phyloP scores from a whole-genome alignment of 2,113 vertebrate genomes.

The Heterochromis multidens region DNA sequence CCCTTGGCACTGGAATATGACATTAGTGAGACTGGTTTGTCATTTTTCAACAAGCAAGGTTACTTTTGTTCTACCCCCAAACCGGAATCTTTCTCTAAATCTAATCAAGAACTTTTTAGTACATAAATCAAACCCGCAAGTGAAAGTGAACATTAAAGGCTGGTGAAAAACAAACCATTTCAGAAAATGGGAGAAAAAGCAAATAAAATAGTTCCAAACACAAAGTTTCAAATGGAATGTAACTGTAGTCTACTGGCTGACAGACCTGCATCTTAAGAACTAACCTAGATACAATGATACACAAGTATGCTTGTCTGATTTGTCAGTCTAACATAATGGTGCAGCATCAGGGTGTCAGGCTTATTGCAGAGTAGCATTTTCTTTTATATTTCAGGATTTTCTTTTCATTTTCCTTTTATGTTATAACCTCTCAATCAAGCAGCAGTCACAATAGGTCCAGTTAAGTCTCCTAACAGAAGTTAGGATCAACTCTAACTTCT shows the following conservation, averaged over 20 bases:
- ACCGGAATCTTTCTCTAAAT: neutral
- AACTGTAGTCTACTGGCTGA: neutral
- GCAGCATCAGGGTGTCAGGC: neutral
- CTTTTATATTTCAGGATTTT: neutral
- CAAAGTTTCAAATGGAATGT: neutral
- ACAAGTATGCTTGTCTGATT: no score
- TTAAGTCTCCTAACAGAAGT: neutral
- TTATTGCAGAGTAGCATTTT: no score
- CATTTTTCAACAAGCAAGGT: neutral
- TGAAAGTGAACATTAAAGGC: neutral
- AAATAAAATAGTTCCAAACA: neutral
- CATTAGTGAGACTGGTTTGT: neutral
- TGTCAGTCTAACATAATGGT: no score
- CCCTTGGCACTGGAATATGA: neutral
- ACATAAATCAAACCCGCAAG: neutral
- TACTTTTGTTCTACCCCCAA: neutral
- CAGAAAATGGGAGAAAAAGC: neutral
- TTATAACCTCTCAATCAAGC: neutral
- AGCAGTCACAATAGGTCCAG: neutral
- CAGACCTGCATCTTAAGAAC: no score
- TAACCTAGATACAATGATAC: no score
- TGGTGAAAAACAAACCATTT: neutral
- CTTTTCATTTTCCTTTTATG: neutral
- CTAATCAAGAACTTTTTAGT: neutral
- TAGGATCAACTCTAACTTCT: no score